A percentile compares a stretch with the other conserved stretches of the same genome.
These are phyloP conservation scores for Acanthis flammea DNA, from an alignment of 2,797 vertebrate genomes.

Conservation along the genomic window DNA sequence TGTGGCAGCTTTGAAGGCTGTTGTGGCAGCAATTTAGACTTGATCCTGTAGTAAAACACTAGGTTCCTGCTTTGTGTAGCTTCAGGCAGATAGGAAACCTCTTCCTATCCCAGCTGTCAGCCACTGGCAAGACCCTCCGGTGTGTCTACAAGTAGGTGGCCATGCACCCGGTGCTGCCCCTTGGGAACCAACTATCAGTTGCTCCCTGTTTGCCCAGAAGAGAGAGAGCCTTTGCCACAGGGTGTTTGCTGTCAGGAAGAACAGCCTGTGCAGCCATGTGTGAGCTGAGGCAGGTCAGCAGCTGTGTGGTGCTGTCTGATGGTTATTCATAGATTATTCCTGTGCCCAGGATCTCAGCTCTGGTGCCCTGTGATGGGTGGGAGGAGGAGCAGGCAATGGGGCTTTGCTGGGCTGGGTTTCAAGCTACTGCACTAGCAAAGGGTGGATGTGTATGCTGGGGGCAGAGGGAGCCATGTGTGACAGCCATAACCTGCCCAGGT, in stretches of 20 bases:
- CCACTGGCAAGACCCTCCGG: not conserved
- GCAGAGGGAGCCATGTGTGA: not conserved
- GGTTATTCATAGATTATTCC: not conserved
- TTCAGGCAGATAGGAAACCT: not conserved
- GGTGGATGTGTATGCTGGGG: accelerated
- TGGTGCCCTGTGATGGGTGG: accelerated
- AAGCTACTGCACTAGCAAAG: accelerated
- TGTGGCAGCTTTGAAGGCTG: not conserved
- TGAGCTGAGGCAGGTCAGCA: not conserved
- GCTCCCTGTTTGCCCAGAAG: not conserved
- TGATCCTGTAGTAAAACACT: not conserved
- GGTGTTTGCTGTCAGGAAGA: not conserved
- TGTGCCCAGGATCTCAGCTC: not conserved
- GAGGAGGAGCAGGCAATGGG: not conserved
- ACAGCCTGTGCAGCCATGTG: not conserved
- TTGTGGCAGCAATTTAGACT: not conserved
- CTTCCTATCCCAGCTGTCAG: not conserved
- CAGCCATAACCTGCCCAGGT: not conserved
- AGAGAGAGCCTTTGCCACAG: not conserved
- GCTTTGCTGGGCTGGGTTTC: not conserved
- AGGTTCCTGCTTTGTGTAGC: not conserved
- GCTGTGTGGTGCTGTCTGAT: not conserved
- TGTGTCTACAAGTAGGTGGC: not conserved
- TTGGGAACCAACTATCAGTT: not conserved
- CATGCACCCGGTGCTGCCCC: accelerated